Evolutionary conservation across 2,797 vertebrate genomes (phyloP), one percentile per base, ranked within the genome.

Genomic region (Brotula barbata): DNA sequence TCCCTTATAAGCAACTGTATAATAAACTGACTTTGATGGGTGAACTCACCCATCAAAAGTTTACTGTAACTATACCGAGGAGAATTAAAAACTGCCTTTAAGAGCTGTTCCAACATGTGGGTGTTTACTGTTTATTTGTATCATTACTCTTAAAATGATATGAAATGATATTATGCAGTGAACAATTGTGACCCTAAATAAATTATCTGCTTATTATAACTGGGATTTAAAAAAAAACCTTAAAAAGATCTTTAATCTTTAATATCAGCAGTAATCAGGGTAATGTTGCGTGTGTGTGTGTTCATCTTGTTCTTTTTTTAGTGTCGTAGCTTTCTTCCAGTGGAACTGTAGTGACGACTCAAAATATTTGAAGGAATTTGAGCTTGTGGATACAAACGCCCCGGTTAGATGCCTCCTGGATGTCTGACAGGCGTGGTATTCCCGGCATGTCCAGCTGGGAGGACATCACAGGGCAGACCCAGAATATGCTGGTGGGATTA

Each of bases 31-130:
- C n/a, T n/a, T n/a, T n/a, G n/a, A n/a, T n/a, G n/a, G n/a, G n/a
- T n/a, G n/a, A n/a, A n/a, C n/a, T n/a, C n/a, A n/a, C n/a, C n/a
- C n/a, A n/a, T n/a, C n/a, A n/a, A n/a, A n/a, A n/a, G n/a, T 58
- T 58, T 23, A 48, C 62, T 17, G 48, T 64, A 75, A 80, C 77
- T 77, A 78, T 60, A 66, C 64, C 31, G 58, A 68, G 47, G 52
- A 49, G 60, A 60, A 68, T 65, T 71, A 49, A 71, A 64, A 66
- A 60, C 55, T 41, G 15, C 16, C 44, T 23, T 33, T 60, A 60
- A 81, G 71, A 63, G 14, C 48, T 34, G 43, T 23, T 58, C 40
- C 58, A 28, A 63, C 68, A 56, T 15, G 67, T 73, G 63, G 59
- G 56, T 63, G 68, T 56, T 75, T 25, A 16, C 3, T 12, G 20